These are phyloP conservation scores for Rhynchopsitta pachyrhyncha DNA, from an alignment of 2,113 vertebrate genomes.

Conservation along the genomic window DNA sequence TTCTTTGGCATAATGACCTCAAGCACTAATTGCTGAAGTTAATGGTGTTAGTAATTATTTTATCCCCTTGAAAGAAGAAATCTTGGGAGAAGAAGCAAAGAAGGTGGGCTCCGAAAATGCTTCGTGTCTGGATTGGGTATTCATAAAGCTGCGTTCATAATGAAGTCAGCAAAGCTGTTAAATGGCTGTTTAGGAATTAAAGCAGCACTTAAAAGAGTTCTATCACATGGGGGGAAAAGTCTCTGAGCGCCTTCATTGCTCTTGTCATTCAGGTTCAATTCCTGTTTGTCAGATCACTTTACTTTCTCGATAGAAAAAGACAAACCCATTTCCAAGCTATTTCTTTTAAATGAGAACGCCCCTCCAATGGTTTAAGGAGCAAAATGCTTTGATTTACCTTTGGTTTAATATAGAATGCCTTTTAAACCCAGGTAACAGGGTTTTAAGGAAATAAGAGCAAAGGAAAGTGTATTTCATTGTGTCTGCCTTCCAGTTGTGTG, in stretches of 20 bases:
- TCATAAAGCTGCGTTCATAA: not conserved
- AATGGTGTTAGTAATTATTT: not conserved
- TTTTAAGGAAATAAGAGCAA: not conserved
- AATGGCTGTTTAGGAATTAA: not conserved
- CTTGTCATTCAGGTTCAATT: not conserved
- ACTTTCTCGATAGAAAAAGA: not conserved
- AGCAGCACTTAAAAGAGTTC: not conserved
- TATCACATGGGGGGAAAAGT: accelerated
- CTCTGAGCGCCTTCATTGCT: not conserved
- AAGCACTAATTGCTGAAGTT: not conserved
- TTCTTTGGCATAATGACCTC: not conserved
- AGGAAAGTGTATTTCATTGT: not conserved
- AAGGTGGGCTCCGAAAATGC: not conserved
- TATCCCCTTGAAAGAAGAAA: not conserved
- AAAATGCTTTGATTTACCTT: not conserved
- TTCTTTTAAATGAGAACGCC: not conserved
- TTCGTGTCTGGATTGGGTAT: not conserved
- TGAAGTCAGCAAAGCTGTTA: not conserved
- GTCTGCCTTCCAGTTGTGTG: not conserved
- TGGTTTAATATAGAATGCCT: not conserved
- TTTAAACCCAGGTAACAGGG: not conserved
- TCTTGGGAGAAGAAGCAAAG: not conserved
- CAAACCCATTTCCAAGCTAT: not conserved
- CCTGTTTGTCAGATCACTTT: accelerated
- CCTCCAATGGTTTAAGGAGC: not conserved